Evolutionary conservation across 2,797 vertebrate species (phyloP).

Genomic region (Sitta carolinensis): DNA sequence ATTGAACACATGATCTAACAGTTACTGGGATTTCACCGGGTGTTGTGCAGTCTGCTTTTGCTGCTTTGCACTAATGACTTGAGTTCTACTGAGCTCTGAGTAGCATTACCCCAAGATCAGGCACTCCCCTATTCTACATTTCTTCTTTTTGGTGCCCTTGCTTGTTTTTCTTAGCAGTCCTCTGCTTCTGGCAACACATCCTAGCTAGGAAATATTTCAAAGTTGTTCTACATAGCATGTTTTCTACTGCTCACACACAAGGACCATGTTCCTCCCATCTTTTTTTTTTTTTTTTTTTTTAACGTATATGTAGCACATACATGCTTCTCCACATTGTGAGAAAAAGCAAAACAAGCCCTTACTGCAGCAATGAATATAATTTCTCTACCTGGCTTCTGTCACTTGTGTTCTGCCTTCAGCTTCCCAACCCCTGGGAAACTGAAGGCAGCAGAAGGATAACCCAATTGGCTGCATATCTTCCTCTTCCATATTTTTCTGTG

Average conservation of each 20-base stretch:
- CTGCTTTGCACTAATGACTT: background rate
- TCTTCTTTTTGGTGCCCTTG: background rate
- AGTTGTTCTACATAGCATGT: background rate
- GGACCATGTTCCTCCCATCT: fast-evolving
- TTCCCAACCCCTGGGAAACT: background rate
- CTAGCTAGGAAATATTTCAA: background rate
- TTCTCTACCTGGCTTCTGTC: background rate
- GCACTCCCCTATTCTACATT: background rate
- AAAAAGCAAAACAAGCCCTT: background rate
- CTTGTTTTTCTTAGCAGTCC: background rate
- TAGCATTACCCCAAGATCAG: background rate
- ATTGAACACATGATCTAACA: background rate
- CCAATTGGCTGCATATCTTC: background rate
- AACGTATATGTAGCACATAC: fast-evolving
- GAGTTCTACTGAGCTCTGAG: background rate
- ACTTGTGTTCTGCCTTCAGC: background rate
- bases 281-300: background rate
- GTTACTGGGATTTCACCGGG: background rate
- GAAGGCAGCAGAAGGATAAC: background rate
- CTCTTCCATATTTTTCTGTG: background rate
- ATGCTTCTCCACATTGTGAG: background rate
- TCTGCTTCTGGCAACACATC: background rate
- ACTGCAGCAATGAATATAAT: fast-evolving
- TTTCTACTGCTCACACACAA: background rate
- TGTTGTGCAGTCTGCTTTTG: background rate